Percentiles rank a stretch among this genome's conserved stretches.
phyloP scores from a whole-genome alignment of 2,888 invertebrate species.

The Acanthococcus lagerstroemiae region DNA sequence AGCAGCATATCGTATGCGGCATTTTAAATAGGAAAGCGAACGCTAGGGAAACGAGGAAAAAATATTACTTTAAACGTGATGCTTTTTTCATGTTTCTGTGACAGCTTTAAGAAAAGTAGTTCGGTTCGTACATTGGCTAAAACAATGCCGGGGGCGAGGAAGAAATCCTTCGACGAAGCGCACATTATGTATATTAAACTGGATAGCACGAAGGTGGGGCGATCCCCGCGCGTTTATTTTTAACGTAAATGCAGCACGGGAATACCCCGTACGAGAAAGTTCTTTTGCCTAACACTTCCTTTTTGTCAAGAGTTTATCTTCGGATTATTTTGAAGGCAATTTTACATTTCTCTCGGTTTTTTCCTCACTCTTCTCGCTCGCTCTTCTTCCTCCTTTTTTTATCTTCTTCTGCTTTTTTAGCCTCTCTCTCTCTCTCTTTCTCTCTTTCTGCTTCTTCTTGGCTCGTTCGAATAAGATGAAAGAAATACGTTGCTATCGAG shows the following conservation, averaged over 20 bases:
- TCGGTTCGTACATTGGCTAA: conserved; percentile 11
- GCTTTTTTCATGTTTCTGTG: conserved; percentile 29
- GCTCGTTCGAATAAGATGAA: background rate
- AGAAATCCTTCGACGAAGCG: conserved; percentile 12
- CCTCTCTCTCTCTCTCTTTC: background rate
- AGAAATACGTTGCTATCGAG: background rate
- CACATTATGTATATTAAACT: conserved; percentile 26
- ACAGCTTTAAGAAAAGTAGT: conserved; percentile 28
- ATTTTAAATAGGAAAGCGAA: conserved; percentile 24
- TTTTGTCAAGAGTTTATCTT: conserved; percentile 23
- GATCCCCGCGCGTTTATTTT: conserved; percentile 2
- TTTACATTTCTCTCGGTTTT: conserved; percentile 5
- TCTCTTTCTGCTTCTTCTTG: background rate
- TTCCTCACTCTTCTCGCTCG: background rate
- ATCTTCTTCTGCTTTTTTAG: too few species aligned
- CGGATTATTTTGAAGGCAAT: conserved; percentile 22
- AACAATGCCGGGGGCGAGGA: conserved; percentile 20
- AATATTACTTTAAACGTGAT: conserved; percentile 28
- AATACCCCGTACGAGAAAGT: conserved; percentile 2
- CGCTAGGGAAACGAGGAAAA: conserved; percentile 21
- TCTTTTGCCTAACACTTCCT: conserved; percentile 12
- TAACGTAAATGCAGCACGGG: conserved; percentile 18
- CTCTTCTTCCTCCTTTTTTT: background rate
- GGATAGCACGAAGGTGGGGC: conserved; percentile 13
- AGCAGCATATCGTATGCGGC: conserved; percentile 24